Base-by-base conservation (phyloP, 2,113 vertebrate genomes). In the Pogona vitticeps region DNA sequence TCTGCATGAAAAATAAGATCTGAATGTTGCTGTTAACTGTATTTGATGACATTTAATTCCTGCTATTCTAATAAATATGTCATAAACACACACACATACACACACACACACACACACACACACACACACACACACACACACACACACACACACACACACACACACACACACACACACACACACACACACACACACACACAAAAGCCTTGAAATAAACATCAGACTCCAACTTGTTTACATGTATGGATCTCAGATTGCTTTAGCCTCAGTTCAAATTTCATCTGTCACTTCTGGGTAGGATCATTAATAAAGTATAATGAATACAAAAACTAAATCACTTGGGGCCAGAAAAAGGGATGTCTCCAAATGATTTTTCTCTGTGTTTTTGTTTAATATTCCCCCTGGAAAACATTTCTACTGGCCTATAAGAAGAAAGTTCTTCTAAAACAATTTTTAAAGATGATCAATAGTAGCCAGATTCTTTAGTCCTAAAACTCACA, bases 261-360 rank as follows among this genome's bases (percentile, higher is more conserved):
- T 90, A 83, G 85, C 76, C 77, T 84, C 80, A 80, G 80, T 85
- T 85, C 80, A 58, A 90, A 76, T 17, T 76, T 75, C 28, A 86
- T 76, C 88, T 81, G 0, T 0, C 71, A 46, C 23, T 87, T 88
- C 73, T 83, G 67, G 90, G 36, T n/a, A 86, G 65, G 90, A 87
- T 26, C 0, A 3, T 86, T 90, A 86, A 83, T 76, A 90, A 89
- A 90, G 90, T 56, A 71, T 7, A 3, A 56, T 0, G 6, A 86
- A 87, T 83, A 90, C 76, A 90, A 88, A 87, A 52, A 75, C 70
- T 85, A 90, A 86, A 83, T 82, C n/a, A 68, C 83, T 52, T 76
- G 40, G 77, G 88, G 6, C 67, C 86, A 90, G 82, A 88, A 91
- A 0, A 78, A 2, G 38, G 85, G 56, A 86, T 0, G 1, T 46